phyloP scores from a whole-genome alignment of 2,888 invertebrate genomes.

The Pardosa pseudoannulata region DNA sequence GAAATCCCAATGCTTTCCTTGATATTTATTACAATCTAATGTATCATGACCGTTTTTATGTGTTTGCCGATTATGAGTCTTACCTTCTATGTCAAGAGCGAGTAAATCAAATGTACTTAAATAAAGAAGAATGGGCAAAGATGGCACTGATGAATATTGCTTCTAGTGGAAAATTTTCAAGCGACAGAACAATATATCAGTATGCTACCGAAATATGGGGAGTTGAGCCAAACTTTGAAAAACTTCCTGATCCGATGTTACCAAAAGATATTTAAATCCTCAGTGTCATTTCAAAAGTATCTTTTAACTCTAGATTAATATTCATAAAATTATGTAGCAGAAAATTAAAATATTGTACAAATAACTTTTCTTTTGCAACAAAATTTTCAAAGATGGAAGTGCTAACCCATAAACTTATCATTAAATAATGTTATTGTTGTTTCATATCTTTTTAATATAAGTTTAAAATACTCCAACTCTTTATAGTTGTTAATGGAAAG shows the following conservation, averaged over 20 bases:
- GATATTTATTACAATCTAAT: conserved; percentile 92
- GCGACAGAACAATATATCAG: conserved; percentile 97
- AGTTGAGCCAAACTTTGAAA: conserved; percentile 92
- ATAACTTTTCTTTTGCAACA: no score
- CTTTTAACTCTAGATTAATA: no score
- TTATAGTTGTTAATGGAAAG: no score
- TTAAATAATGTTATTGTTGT: no score
- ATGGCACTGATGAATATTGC: conserved; percentile 98
- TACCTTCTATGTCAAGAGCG: conserved; percentile 95
- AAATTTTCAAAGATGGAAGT: no score
- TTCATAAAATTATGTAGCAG: no score
- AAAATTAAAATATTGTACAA: no score
- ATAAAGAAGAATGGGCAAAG: conserved; percentile 93
- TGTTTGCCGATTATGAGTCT: conserved; percentile 95
- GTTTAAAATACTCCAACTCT: no score
- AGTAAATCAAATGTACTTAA: conserved; percentile 90
- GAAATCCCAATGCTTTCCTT: conserved; percentile 92
- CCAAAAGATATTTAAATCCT: not conserved
- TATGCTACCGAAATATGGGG: conserved; percentile 99
- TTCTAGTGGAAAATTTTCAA: conserved; percentile 98
- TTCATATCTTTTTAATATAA: no score
- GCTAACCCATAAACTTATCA: no score
- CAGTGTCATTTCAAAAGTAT: no score
- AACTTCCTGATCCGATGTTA: conserved; percentile 81
- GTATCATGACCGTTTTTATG: conserved; percentile 93